Percentiles rank a stretch among this genome's conserved stretches.
These are phyloP conservation scores for Leucosticte australis DNA, from an alignment of 2,113 vertebrate species.

Conservation along the genomic window DNA sequence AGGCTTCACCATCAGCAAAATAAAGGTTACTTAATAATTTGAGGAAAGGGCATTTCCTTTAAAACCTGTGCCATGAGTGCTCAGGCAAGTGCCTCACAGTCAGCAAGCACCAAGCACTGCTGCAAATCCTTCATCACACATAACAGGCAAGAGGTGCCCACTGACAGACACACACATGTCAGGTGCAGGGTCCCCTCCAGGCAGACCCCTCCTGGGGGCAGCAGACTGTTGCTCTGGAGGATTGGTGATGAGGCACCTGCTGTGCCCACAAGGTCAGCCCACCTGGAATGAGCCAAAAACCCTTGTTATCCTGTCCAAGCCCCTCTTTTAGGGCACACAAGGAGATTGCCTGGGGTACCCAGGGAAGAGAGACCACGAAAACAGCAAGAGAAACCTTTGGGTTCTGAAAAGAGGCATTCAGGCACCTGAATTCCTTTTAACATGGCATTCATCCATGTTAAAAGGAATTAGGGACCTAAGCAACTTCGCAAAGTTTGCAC, in stretches of 20 bases:
- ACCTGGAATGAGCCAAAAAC: background rate
- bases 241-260: background rate
- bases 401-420: background rate
- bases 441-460: background rate
- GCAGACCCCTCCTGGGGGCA: background rate
- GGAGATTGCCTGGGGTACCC: background rate
- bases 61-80: background rate
- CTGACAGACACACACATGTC: accelerated
- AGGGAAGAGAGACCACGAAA: background rate
- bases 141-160: accelerated
- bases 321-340: background rate
- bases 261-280: background rate
- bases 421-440: no score
- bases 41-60: background rate
- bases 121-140: accelerated
- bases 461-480: background rate
- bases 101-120: background rate
- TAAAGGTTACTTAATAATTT: background rate
- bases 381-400: background rate
- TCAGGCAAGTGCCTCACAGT: background rate
- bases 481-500: background rate
- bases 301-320: background rate
- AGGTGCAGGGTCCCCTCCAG: accelerated
- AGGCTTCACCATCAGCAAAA: background rate
- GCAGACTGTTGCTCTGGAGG: background rate